Evolutionary conservation across 1,140 invertebrate species (phyloP), one percentile per base, ranked within the genome.

Genomic region (Neodiprion pinetum): DNA sequence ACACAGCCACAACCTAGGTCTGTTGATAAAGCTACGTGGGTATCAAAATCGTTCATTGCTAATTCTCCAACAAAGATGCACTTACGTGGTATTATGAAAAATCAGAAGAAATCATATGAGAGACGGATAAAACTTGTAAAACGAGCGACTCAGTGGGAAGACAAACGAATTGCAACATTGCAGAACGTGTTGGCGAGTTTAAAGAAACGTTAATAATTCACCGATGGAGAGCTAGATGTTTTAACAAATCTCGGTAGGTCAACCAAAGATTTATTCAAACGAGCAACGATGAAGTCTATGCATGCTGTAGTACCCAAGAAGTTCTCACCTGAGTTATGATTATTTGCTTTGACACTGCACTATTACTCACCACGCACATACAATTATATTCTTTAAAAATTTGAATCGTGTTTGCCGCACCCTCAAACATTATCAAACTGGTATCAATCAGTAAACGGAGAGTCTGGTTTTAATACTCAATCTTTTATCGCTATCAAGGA

Each of bases 311-410:
- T 70, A 4, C 48, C 65, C 40, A 69, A 12, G 4, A 48, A 67
- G 47, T 74, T 72, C 72, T 14, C 73, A 66, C 68, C 79, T 9
- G 73, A 77, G 71, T 72, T 86, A 40, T 72, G 76, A 77, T 75
- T 72, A 9, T 84, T 84, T 81, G 76, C 80, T 23, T 61, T 81
- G 28, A 82, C 80, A n/a, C 67, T 84, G 23, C 78, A 86, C 69
- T 84, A 78, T 76, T 81, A 77, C 76, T 84, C 83, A 10, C 76
- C 76, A 74, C 67, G 48, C n/a, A 80, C 79, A 4, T 85, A 85
- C 67, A 66, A 68, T 17, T 72, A 69, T 23, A 48, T 74, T 2
- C 70, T 73, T 12, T 40, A 70, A 48, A 77, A 73, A 75, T 83
- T 84, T 76, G 53, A 80, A 48, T 80, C 73, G 40, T 78, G 70